phyloP scores from a whole-genome alignment of 2,888 invertebrate genomes.

The Plebejus argus region DNA sequence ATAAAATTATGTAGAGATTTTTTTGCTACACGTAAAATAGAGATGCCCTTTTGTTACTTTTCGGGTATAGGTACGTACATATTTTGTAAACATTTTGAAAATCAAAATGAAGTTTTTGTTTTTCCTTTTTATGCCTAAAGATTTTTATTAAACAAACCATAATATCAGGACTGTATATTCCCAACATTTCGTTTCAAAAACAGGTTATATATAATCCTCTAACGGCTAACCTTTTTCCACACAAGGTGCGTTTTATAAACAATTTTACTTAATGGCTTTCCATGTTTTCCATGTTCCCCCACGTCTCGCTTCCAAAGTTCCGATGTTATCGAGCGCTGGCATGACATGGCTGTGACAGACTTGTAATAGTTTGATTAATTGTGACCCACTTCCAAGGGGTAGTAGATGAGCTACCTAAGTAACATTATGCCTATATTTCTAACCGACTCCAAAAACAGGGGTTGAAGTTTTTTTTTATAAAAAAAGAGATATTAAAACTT shows the following conservation, averaged over 20 bases:
- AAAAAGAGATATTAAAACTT: no score
- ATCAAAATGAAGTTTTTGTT: no score
- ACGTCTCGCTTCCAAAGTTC: constrained; percentile 15
- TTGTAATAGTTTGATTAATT: constrained; percentile 21
- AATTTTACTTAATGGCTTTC: constrained; percentile 8
- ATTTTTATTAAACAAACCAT: no score
- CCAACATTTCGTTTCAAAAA: neutral
- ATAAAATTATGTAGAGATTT: no score
- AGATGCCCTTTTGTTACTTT: no score
- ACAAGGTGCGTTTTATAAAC: neutral
- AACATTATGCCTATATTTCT: neutral
- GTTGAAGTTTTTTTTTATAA: no score
- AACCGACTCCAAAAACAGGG: neutral
- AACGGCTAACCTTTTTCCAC: neutral
- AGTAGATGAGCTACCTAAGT: neutral
- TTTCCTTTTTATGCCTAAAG: no score
- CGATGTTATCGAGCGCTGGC: neutral
- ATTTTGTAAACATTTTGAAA: no score
- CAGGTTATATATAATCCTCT: neutral
- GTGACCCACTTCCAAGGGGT: constrained; percentile 12
- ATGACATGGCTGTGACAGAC: constrained; percentile 19
- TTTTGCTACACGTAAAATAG: no score
- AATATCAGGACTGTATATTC: no score
- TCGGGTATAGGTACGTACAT: no score
- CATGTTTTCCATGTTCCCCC: constrained; percentile 20